Base-by-base conservation (phyloP, 2,797 vertebrate species). In the Champsocephalus esox region DNA sequence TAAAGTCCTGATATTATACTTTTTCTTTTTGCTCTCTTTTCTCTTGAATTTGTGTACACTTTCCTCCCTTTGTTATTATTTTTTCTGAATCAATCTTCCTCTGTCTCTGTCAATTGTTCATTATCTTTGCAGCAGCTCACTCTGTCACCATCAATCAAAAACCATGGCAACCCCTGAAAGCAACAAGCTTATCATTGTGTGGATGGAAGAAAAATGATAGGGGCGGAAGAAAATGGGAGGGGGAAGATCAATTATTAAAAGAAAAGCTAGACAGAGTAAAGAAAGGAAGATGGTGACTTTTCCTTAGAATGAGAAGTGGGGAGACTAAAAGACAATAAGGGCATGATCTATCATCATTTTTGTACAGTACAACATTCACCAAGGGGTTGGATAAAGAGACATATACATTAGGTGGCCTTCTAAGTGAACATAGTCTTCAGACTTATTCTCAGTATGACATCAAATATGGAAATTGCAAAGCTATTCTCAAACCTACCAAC, bases 181-280 rank as follows among this genome's bases (percentile, higher is more conserved):
- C 77, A 91, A 90, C 81, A 83, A 90, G 82, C 89, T 85, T 89
- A 89, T 93, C 80, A 91, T 92, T 92, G 89, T 90, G 88, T 89
- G 81, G 77, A 89, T 86, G 62, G 64, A 79, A 60, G 83, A 68
- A 89, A 92, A 92, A 85, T 90, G 87, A 92, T 87, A 87, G 87
- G 85, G 38, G 62, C 77, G 79, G 64, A 64, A 73, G 69, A 87
- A 89, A 90, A 90, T 87, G 73, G 80, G 55, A 75, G 73, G 49
- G 49, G 59, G 59, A 73, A 21, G n/a, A 85, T 90, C 80, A 86
- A 86, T 87, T 90, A 77, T 84, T 63, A 83, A 83, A 72, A 83
- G 55, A 19, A 87, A 86, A 69, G 43, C 51, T 28, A 67, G 68
- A 60, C 50, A 70, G 48, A 80, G 59, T 50, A 55, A 6, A 46